Evolutionary conservation across 2,797 vertebrate genomes (phyloP).

Genomic region (Glossophaga mutica): DNA sequence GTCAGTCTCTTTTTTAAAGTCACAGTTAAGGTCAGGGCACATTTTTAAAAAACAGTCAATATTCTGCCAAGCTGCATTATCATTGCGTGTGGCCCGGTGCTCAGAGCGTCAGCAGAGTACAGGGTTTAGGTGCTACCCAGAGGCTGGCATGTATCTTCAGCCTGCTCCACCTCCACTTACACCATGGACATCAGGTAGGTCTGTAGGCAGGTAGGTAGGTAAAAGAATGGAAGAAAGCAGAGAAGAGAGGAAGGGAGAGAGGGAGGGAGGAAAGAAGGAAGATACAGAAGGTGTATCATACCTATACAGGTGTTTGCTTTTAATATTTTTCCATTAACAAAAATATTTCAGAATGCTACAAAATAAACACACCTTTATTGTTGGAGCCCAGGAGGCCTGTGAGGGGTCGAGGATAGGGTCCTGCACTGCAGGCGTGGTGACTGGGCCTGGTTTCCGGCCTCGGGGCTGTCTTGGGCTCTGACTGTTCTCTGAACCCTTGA

Average conservation of each 20-base stretch:
- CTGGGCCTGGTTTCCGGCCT: too few relatives aligned
- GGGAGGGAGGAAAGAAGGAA: not conserved
- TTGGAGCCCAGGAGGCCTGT: too few relatives aligned
- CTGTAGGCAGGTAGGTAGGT: not conserved
- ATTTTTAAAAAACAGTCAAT: not conserved
- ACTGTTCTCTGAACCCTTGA: too few relatives aligned
- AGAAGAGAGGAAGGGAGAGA: not conserved
- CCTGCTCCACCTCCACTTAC: not conserved
- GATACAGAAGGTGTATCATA: not conserved
- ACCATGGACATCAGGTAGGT: not conserved
- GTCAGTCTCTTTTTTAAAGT: not conserved
- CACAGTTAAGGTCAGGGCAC: not conserved
- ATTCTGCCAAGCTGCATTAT: not conserved
- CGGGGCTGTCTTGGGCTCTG: too few relatives aligned
- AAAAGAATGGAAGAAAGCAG: not conserved
- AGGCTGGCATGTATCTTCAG: not conserved
- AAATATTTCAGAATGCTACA: not conserved
- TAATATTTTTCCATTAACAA: not conserved
- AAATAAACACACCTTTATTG: not conserved
- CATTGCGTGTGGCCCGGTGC: not conserved
- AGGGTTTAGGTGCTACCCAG: not conserved
- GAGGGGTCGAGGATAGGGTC: too few relatives aligned
- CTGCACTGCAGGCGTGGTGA: too few relatives aligned
- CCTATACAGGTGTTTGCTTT: not conserved
- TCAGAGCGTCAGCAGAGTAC: not conserved